Conservation (phyloP, 2,797 vertebrate genomes). For the Spatula clypeata region DNA sequence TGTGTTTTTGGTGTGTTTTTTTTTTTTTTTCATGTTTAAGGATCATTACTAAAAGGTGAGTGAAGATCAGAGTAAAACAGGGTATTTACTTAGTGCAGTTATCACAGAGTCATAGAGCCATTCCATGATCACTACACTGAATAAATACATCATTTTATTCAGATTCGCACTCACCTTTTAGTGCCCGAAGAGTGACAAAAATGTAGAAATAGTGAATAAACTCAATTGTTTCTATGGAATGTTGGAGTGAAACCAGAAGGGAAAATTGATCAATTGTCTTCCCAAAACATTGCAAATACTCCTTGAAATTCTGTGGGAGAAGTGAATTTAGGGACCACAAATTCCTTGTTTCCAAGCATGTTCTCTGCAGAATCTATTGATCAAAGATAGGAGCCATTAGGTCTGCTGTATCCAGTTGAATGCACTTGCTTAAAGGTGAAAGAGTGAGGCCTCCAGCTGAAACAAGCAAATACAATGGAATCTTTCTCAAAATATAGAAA, state of each 20-base stretch:
- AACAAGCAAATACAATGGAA: neutral
- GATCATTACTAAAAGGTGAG: neutral
- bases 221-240: neutral
- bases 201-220: rapidly evolving
- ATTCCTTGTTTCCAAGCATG: neutral
- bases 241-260: neutral
- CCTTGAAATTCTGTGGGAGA: neutral
- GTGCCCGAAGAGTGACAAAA: neutral
- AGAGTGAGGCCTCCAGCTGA: neutral
- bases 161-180: neutral
- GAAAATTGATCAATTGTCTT: neutral
- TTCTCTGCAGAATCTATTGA: neutral
- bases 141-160: neutral
- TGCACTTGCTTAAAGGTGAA: neutral
- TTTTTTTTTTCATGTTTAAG: neutral
- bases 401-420: neutral
- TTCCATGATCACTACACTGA: neutral
- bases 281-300: neutral
- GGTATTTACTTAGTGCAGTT: too few relatives aligned
- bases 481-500: neutral
- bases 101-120: too few relatives aligned
- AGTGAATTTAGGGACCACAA: neutral
- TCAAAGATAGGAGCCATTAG: neutral
- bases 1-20: neutral
- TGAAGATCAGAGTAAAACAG: too few relatives aligned